Base-by-base conservation (phyloP, 2,888 invertebrate genomes). In the Dicyrtoma fusca region DNA sequence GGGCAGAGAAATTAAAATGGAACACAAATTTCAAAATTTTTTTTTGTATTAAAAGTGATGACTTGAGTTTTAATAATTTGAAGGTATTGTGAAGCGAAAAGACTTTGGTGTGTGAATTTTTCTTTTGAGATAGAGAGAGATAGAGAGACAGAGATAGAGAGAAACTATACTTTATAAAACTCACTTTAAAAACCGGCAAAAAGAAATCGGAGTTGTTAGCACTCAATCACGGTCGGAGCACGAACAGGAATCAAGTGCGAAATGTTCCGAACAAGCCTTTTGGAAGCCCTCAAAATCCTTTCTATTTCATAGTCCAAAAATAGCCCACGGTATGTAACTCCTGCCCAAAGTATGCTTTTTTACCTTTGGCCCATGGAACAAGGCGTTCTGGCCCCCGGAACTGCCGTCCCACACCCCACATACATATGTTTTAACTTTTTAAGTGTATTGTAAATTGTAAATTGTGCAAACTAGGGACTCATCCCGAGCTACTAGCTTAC, bases 101-200 rank as follows among this genome's bases (percentile, higher is more conserved):
- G 49, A 17, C 17, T 49, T 49, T 49, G 4, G 49, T 49, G 11
- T 49, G 49, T n/a, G n/a, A n/a, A n/a, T 49, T 17, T 17, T 49
- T 5, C 11, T 17, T 53, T 21, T 53, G 5, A 53, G 21, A 4
- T 19, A 2, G 5, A 19, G 19, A 53, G 21, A 19, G 53, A 53
- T 11, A 2, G 5, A 17, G 17, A 21, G 53, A 53, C 8, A 19
- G 8, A 10, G 17, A 51, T 51, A 10, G 17, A n/a, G 5, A n/a
- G 51, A n/a, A 51, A 51, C 21, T 19, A 51, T n/a, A 51, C 10
- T n/a, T 51, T 4, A 51, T 2, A 62, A 14, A 53, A 71, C 71
- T 71, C 71, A 71, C 71, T 71, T 71, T 44, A 55, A 71, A 71
- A 71, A 71, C 63, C 71, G 71, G 71, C 71, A 71, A 71, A 71